These are phyloP conservation scores for Amphiduros pacificus DNA, from an alignment of 2,888 invertebrate genomes.

Conservation along the genomic window DNA sequence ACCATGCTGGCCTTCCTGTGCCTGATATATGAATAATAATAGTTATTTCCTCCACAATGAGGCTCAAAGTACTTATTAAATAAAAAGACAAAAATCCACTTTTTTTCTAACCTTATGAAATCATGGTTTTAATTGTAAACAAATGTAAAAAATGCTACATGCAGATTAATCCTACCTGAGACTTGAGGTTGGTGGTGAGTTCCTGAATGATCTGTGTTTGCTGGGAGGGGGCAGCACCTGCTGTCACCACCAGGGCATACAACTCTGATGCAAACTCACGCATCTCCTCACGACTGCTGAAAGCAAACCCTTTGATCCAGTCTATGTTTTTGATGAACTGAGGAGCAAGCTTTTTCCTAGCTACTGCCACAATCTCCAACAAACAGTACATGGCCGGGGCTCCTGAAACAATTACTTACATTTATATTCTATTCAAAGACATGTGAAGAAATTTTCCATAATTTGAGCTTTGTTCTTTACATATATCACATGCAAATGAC, in stretches of 20 bases:
- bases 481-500: too few species aligned
- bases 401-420: slow-evolving; percentile 37
- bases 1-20: slow-evolving; percentile 77
- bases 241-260: slow-evolving; percentile 73
- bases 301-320: slow-evolving; percentile 64
- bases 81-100: not conserved
- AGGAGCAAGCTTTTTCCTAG: slow-evolving; percentile 71
- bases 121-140: not conserved
- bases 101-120: not conserved
- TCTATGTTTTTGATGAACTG: slow-evolving; percentile 69
- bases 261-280: slow-evolving; percentile 75
- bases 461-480: too few species aligned
- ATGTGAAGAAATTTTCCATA: too few species aligned
- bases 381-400: slow-evolving; percentile 69
- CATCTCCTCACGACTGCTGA: slow-evolving; percentile 72
- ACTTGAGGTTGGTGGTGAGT: slow-evolving; percentile 64
- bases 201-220: slow-evolving; percentile 67
- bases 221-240: slow-evolving; percentile 63
- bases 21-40: slow-evolving; percentile 50
- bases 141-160: not conserved
- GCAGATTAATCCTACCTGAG: slow-evolving; percentile 40
- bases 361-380: slow-evolving; percentile 81
- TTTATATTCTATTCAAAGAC: too few species aligned
- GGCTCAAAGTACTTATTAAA: not conserved
- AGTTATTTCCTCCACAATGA: not conserved